A percentile compares a stretch with the other conserved stretches of the same genome.
phyloP scores from a whole-genome alignment of 1,140 invertebrate genomes.

The Drosophila ananassae region DNA sequence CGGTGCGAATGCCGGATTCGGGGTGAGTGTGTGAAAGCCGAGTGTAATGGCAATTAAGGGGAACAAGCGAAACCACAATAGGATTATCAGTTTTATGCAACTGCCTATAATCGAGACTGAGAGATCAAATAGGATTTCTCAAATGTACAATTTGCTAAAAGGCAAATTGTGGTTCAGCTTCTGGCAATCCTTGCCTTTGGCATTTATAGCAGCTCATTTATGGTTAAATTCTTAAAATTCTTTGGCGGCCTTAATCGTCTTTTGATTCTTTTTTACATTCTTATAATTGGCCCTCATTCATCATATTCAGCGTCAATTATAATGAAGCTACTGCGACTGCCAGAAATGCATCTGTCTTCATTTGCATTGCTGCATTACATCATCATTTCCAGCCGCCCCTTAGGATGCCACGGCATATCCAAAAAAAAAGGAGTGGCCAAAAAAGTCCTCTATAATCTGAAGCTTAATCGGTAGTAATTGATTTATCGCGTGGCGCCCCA shows the following conservation, averaged over 20 bases:
- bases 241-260: conserved; percentile 43
- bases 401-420: conserved; percentile 3
- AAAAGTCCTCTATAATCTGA: conserved; percentile 60
- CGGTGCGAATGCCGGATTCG: conserved; percentile 2
- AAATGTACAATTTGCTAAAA: conserved; percentile 3
- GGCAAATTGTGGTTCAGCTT: neutral
- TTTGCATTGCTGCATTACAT: conserved; percentile 40
- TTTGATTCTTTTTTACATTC: conserved; percentile 30
- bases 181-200: neutral
- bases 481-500: conserved; percentile 63
- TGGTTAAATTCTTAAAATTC: neutral
- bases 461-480: conserved; percentile 63
- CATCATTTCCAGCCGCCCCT: conserved; percentile 13
- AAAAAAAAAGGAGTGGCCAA: conserved; percentile 14
- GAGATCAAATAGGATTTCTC: conserved; percentile 48
- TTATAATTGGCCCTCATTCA: conserved; percentile 67
- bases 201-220: neutral
- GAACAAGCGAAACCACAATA: conserved; percentile 68
- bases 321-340: conserved; percentile 31
- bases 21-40: conserved; percentile 20
- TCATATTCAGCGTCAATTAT: conserved; percentile 68
- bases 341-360: conserved; percentile 46
- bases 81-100: conserved; percentile 67
- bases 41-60: conserved; percentile 67
- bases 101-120: conserved; percentile 61